phyloP scores from a whole-genome alignment of 2,113 vertebrate genomes.

The Lophius piscatorius region DNA sequence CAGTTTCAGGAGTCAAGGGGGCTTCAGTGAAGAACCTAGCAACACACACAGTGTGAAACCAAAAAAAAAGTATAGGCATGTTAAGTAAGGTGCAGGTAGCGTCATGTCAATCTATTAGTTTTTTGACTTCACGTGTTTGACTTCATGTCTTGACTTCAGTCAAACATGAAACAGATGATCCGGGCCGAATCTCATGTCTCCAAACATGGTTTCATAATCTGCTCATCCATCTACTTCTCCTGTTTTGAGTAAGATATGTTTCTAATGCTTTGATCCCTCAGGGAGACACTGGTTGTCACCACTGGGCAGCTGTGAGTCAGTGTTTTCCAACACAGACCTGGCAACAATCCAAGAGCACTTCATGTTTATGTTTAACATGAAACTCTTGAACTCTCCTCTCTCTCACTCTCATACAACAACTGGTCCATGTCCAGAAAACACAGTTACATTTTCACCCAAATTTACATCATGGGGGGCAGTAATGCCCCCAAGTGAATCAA shows the following conservation, averaged over 20 bases:
- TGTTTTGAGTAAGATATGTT: slow-evolving; percentile 49
- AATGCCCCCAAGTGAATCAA: neutral
- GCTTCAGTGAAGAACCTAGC: slow-evolving; percentile 6
- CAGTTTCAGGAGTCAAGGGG: slow-evolving; percentile 7
- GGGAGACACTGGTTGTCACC: slow-evolving; percentile 48
- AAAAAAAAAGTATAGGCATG: slow-evolving; percentile 24
- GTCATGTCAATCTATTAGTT: neutral
- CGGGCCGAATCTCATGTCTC: slow-evolving; percentile 4
- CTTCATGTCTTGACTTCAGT: too few relatives aligned
- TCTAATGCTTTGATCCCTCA: slow-evolving; percentile 44
- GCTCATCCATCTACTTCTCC: slow-evolving; percentile 14
- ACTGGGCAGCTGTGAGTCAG: slow-evolving; percentile 54
- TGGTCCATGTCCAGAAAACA: neutral
- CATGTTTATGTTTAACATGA: slow-evolving; percentile 41
- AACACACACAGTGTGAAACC: slow-evolving; percentile 13
- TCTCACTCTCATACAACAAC: slow-evolving; percentile 2
- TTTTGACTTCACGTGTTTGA: too few relatives aligned
- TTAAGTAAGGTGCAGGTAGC: slow-evolving; percentile 4
- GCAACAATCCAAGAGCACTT: slow-evolving; percentile 28
- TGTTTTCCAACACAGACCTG: slow-evolving; percentile 55
- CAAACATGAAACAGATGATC: too few relatives aligned
- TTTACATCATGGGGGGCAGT: too few relatives aligned
- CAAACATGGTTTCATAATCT: slow-evolving; percentile 32
- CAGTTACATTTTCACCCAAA: neutral
- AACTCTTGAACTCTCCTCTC: neutral